Evolutionary conservation across 2,113 vertebrate species (phyloP).

Genomic region (Dipodomys merriami): DNA sequence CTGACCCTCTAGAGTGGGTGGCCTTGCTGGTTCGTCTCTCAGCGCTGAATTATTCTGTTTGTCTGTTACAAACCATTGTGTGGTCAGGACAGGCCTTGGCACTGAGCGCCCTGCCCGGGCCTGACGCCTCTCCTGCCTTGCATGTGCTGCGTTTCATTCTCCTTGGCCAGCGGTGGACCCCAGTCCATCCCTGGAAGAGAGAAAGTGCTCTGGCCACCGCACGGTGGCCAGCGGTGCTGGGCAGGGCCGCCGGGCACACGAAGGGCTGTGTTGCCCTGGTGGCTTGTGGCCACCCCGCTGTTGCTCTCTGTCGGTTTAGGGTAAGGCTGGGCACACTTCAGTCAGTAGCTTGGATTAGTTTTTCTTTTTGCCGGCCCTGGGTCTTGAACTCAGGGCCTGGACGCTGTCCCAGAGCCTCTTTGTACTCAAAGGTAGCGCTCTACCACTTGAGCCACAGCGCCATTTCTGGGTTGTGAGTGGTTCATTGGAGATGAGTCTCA

Average conservation of each 20-base stretch:
- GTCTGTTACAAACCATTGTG: fast-evolving
- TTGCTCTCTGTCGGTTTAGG: background rate
- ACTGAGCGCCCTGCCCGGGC: background rate
- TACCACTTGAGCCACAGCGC: no score
- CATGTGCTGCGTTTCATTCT: background rate
- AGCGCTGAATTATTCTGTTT: fast-evolving
- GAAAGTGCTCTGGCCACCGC: background rate
- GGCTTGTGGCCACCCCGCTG: background rate
- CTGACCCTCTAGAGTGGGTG: background rate
- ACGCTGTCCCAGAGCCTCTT: no score
- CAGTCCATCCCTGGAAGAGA: background rate
- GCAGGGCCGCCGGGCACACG: no score
- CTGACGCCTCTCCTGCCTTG: background rate
- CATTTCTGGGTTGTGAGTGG: no score
- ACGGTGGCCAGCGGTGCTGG: background rate
- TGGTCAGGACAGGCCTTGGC: background rate
- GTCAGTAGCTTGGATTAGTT: background rate
- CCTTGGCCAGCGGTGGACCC: background rate
- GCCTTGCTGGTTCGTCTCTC: background rate
- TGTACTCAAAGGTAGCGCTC: no score
- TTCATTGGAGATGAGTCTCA: no score
- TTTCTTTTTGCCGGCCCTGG: background rate
- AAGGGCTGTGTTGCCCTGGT: no score
- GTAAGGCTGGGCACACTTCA: background rate
- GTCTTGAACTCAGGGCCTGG: no score